Evolutionary conservation across 2,797 vertebrate genomes (phyloP).

Genomic region (Miichthys miiuy): DNA sequence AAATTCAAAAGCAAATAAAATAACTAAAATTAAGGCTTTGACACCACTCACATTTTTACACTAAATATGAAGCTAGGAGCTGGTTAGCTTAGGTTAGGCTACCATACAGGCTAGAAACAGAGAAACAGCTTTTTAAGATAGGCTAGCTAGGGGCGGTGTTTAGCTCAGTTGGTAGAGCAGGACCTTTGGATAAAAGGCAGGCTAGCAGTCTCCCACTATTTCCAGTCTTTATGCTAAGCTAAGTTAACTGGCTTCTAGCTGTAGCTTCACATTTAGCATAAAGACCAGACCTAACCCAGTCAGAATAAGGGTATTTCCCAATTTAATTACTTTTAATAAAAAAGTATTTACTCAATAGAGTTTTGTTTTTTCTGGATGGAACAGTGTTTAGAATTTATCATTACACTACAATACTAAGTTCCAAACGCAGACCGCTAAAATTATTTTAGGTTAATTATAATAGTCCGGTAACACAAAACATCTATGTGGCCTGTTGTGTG

Average conservation of each 20-base stretch:
- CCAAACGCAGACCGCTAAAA: background rate
- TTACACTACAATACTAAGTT: background rate
- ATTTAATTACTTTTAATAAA: too few relatives aligned
- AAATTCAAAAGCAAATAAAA: background rate
- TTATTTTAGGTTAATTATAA: background rate
- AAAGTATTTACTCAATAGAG: background rate
- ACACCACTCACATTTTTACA: background rate
- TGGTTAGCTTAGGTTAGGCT: background rate
- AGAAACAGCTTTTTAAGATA: too few relatives aligned
- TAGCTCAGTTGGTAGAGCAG: too few relatives aligned
- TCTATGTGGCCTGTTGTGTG: background rate
- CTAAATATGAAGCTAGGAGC: background rate
- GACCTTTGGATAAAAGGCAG: too few relatives aligned
- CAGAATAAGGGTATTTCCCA: background rate
- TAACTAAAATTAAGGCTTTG: background rate
- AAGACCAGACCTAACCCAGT: too few relatives aligned
- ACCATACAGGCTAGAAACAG: background rate
- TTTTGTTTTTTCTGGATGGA: background rate
- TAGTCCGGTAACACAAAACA: background rate
- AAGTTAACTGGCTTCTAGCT: too few relatives aligned
- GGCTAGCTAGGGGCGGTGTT: background rate
- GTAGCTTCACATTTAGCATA: too few relatives aligned
- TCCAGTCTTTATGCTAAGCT: too few relatives aligned
- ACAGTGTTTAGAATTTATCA: background rate
- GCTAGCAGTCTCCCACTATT: too few relatives aligned